Base-by-base conservation (phyloP, 2,113 vertebrate species). In the Morone chrysops region DNA sequence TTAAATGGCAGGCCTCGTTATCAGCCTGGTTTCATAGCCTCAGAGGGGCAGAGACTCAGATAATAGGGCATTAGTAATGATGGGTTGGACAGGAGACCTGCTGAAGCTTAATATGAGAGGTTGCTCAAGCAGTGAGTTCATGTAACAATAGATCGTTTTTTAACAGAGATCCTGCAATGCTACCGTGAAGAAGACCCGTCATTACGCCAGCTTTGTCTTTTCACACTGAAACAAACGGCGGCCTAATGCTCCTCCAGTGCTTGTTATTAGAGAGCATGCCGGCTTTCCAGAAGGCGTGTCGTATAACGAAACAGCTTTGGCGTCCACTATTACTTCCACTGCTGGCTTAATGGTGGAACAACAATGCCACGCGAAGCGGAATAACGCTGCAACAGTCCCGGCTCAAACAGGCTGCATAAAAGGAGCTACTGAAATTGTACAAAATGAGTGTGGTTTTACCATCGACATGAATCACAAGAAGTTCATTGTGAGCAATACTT, bases 1-100 rank as follows among this genome's bases (percentile, higher is more conserved):
- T 94, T 84, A 90, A 92, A 94, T 88, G 90, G 90, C 89, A 86
- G 85, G 57, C 60, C 89, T 93, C 62, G 76, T 93, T 93, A 93
- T 87, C 83, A 45, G 60, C 22, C 54, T 57, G 47, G 70, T 80
- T 81, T 82, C 61, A 67, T 61, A 48, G 67, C 75, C 71, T 79
- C 68, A 22, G 81, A 90, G 89, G 84, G 87, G 80, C 80, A 81
- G 40, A 80, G 40, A 75, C 69, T 82, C 79, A 79, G 74, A 89
- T 92, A 92, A 94, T 62, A 76, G 86, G 84, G 66, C 83, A 84
- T 90, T 77, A 80, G 89, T 90, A 90, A 90, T 77, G 75, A 90
- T 62, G 31, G 61, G 16, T 45, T 48, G 59, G 85, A 90, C 80
- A 74, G 77, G 62, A 80, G 79, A 82, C 78, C 75, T 48, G 60